phyloP scores from a whole-genome alignment of 2,113 vertebrate genomes.

The Oreochromis niloticus region DNA sequence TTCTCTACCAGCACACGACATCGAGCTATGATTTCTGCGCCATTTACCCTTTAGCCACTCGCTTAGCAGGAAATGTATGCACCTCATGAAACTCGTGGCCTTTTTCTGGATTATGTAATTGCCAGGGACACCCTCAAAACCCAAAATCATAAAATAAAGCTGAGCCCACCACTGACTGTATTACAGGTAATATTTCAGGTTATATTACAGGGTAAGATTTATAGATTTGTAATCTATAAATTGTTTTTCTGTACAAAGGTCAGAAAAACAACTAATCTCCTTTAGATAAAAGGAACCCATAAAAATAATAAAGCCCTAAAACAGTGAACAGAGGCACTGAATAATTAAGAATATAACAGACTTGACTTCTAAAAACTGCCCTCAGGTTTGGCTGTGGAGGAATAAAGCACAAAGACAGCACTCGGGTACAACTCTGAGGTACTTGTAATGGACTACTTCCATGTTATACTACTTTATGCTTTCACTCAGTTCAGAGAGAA shows the following conservation, averaged over 20 bases:
- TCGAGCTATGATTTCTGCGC: background rate
- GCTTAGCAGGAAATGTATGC: background rate
- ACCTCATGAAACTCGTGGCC: background rate
- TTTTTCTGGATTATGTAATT: background rate
- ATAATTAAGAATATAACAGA: background rate
- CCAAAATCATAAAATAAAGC: background rate
- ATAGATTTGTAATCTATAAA: background rate
- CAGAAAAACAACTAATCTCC: background rate
- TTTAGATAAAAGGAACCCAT: background rate
- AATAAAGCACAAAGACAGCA: background rate
- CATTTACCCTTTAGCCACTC: background rate
- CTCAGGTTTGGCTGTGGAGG: background rate
- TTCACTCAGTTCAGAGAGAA: background rate
- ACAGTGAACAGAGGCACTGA: accelerated
- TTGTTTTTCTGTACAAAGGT: background rate
- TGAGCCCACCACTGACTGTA: background rate
- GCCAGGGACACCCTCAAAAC: background rate
- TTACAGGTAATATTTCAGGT: background rate
- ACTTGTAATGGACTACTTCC: background rate
- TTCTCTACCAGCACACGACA: accelerated
- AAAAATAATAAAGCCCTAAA: background rate
- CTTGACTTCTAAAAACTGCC: background rate
- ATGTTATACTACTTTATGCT: background rate
- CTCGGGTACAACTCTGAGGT: background rate
- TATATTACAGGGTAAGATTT: background rate